Conservation (phyloP, 2,113 vertebrate species). For the Bos indicus region DNA sequence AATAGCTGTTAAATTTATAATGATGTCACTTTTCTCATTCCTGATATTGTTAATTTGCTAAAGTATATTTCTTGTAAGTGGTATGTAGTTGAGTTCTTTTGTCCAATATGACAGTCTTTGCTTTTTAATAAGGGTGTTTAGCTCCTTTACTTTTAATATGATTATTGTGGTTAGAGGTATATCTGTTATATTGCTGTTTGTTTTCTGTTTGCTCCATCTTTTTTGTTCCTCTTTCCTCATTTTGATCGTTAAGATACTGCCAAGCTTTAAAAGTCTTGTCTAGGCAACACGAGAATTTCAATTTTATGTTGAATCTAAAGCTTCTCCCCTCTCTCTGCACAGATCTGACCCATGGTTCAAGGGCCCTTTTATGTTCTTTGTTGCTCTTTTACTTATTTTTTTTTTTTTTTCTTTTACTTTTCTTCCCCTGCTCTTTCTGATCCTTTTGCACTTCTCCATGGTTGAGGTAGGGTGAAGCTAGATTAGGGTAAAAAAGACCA, state of each 20-base stretch:
- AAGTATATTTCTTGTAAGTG: background rate
- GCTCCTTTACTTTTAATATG: background rate
- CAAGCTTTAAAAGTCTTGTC: background rate
- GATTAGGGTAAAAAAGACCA: background rate
- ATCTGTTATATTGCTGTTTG: background rate
- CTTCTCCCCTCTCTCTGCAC: background rate
- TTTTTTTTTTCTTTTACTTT: background rate
- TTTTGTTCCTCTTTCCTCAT: background rate
- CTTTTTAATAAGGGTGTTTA: background rate
- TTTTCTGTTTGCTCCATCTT: background rate
- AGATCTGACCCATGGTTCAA: background rate
- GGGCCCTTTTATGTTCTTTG: background rate
- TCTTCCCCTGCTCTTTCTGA: background rate
- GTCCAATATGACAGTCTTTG: background rate
- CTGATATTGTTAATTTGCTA: background rate
- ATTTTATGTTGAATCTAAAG: conserved; percentile 13
- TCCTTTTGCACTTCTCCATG: background rate
- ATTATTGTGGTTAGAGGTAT: background rate
- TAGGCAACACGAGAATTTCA: background rate
- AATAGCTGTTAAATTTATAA: background rate
- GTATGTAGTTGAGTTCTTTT: background rate
- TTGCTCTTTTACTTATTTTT: background rate
- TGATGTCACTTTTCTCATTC: background rate
- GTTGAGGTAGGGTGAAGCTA: background rate
- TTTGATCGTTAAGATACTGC: conserved; percentile 1